These are phyloP conservation scores for Danaus chrysippus DNA, from an alignment of 2,888 invertebrate genomes.

Conservation along the genomic window DNA sequence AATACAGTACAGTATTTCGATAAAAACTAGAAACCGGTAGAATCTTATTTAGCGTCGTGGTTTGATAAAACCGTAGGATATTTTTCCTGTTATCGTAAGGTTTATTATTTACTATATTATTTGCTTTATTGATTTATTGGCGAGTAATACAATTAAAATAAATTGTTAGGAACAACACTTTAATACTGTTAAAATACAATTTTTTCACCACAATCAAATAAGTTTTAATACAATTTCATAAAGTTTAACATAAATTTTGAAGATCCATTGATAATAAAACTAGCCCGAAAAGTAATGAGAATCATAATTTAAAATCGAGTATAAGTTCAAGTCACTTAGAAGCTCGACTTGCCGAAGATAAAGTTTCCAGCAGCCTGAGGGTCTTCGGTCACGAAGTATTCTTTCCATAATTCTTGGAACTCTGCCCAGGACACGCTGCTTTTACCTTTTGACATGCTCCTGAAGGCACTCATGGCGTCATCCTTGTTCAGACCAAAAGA, in stretches of 20 bases:
- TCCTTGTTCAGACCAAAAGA: constrained; percentile 86
- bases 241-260: background rate
- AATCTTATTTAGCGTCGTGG: no score
- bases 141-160: background rate
- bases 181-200: background rate
- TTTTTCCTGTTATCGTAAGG: no score
- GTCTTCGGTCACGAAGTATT: constrained; percentile 91
- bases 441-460: constrained; percentile 87
- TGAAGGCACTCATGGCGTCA: constrained; percentile 87
- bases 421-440: constrained; percentile 85
- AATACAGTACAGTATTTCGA: no score
- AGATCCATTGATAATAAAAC: background rate
- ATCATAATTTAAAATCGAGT: background rate
- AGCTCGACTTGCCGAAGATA: constrained; percentile 89
- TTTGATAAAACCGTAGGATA: no score
- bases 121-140: no score
- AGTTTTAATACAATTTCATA: background rate
- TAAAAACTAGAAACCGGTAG: no score
- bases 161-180: background rate
- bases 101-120: no score
- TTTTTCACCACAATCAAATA: background rate
- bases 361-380: constrained; percentile 88
- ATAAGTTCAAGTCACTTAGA: constrained; percentile 56
- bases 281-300: constrained; percentile 4
- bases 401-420: constrained; percentile 89